Conservation (phyloP, 2,113 vertebrate species). For the Balaeniceps rex region DNA sequence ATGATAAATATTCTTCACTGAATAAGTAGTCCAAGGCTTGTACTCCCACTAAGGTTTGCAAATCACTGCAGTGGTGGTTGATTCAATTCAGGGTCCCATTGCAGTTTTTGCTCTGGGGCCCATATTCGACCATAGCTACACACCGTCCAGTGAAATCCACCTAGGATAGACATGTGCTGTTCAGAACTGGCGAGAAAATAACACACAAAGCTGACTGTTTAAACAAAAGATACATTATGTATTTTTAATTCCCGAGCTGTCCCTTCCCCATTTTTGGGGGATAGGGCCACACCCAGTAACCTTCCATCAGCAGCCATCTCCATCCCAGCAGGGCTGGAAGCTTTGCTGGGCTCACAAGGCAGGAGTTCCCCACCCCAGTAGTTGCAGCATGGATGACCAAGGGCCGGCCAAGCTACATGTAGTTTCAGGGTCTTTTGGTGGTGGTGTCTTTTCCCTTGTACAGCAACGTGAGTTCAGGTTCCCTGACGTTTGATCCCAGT, state of each 20-base stretch:
- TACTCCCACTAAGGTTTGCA: background rate
- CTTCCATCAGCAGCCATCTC: background rate
- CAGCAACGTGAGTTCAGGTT: background rate
- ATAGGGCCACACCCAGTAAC: fast-evolving
- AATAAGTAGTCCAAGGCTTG: background rate
- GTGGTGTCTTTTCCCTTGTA: background rate
- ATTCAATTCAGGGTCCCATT: background rate
- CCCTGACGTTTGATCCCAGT: background rate
- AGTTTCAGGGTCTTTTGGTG: background rate
- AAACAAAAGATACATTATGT: background rate
- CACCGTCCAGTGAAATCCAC: fast-evolving
- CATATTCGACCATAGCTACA: background rate
- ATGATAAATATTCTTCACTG: background rate
- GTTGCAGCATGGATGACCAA: background rate
- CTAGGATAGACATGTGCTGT: background rate
- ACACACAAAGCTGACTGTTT: background rate
- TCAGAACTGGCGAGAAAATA: background rate
- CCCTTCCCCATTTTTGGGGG: background rate
- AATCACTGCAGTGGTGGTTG: background rate
- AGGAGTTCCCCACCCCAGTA: background rate
- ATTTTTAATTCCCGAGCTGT: background rate
- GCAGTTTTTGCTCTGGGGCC: background rate
- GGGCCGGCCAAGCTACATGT: background rate
- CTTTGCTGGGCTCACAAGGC: background rate
- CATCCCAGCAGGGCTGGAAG: background rate